Evolutionary conservation across 2,113 vertebrate species (phyloP), one percentile per base, ranked within the genome.

Genomic region (Pelusios castaneus): DNA sequence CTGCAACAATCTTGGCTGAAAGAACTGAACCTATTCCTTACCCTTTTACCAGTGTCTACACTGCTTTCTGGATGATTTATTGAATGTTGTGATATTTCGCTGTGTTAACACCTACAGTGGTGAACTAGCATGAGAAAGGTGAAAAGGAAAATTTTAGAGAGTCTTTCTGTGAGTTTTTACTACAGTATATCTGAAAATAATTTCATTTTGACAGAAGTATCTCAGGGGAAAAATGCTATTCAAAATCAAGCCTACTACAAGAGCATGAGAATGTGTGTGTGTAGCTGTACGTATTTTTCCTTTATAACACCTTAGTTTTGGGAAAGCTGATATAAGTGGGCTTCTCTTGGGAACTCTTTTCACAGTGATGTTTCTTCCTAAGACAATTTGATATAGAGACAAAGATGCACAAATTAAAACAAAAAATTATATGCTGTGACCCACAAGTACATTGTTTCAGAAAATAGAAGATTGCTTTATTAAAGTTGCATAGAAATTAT

Each of bases 401-500:
- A 89, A 92, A 90, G 85, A 89, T 87, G 49, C 38, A 91, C 34
- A 77, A 90, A 45, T 75, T 45, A 75, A 45, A 45, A 14, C 25
- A 45, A 76, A 76, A 76, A 87, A 79, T 0, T 70, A 10, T 58
- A 67, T 93, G 63, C 84, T 49, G 84, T 55, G 87, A 24, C 47
- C 82, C 43, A 92, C 82, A 84, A 84, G 47, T 13, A n/a, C 89
- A 45, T 93, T 54, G 47, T 89, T 54, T 78, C 89, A 91, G 84
- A 89, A 95, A 95, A 91, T 55, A 88, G 91, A 93, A 87, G 93
- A 92, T 92, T 0, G 3, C 94, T 93, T 91, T 91, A 78, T 41
- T 92, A 95, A 96, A 91, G 84, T 58, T 92, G 96, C 92, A 96
- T 96, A 94, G 88, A 97, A 96, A 95, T 76, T 86, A 97, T 96